Conservation (phyloP, 2,113 vertebrate genomes). For the Saccopteryx bilineata region DNA sequence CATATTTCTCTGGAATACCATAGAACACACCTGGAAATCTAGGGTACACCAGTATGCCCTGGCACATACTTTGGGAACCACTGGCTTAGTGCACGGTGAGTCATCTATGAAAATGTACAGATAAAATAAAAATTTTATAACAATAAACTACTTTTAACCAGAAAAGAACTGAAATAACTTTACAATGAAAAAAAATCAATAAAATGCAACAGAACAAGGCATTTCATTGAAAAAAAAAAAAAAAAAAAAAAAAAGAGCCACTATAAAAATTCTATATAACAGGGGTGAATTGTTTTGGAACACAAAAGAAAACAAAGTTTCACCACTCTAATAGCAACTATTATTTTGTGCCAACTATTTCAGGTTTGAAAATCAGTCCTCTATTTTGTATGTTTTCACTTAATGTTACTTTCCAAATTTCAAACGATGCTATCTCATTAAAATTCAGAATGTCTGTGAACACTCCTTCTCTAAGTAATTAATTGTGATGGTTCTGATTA, state of each 20-base stretch:
- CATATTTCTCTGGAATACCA: too few relatives aligned
- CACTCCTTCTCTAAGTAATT: neutral
- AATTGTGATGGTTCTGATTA: slow-evolving; percentile 6
- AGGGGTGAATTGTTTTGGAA: neutral
- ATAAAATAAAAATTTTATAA: neutral
- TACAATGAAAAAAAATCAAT: neutral
- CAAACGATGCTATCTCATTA: neutral
- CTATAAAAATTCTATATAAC: neutral
- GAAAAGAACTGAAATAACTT: neutral
- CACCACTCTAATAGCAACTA: neutral
- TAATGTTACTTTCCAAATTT: neutral
- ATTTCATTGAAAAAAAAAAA: neutral
- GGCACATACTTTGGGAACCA: too few relatives aligned
- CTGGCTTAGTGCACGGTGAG: too few relatives aligned
- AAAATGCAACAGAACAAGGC: neutral
- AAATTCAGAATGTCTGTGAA: neutral
- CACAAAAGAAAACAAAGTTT: neutral
- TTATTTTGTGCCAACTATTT: neutral
- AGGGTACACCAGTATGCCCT: too few relatives aligned
- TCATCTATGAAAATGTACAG: neutral
- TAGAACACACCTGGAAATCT: too few relatives aligned
- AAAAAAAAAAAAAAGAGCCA: neutral
- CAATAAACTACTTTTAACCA: neutral
- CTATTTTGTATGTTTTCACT: neutral
- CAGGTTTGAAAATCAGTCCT: neutral